Evolutionary conservation across 2,888 invertebrate species (phyloP).

Genomic region (Acleris emargana): DNA sequence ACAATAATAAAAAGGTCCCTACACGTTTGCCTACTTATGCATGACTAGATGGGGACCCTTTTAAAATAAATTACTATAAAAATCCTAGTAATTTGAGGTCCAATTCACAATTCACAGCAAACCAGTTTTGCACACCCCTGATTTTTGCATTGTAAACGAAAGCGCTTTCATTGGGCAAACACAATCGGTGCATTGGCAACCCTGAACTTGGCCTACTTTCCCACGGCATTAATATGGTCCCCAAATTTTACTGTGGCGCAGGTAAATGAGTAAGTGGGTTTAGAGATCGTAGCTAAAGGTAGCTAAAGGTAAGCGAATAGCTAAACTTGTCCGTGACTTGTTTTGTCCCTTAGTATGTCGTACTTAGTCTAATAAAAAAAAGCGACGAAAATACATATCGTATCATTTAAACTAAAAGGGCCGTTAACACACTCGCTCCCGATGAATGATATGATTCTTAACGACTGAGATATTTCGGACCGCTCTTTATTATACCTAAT

Average conservation of each 20-base stretch:
- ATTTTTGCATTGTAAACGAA: slow-evolving; percentile 49
- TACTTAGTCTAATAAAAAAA: no score
- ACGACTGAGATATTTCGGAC: no score
- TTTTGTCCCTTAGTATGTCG: no score
- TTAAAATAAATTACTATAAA: slow-evolving; percentile 38
- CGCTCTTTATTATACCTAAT: no score
- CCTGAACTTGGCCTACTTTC: slow-evolving; percentile 80
- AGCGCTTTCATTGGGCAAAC: slow-evolving; percentile 42
- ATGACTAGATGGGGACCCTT: slow-evolving; percentile 42
- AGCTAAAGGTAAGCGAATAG: no score
- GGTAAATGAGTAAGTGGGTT: background rate
- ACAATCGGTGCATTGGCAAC: slow-evolving; percentile 56
- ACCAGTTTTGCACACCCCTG: slow-evolving; percentile 54
- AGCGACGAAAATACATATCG: no score
- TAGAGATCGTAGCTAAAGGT: no score
- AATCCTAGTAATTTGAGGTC: slow-evolving; percentile 51
- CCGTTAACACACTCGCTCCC: no score
- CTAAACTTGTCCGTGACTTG: no score
- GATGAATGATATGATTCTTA: no score
- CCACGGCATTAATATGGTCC: slow-evolving; percentile 54
- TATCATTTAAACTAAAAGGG: no score
- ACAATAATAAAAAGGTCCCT: slow-evolving; percentile 29
- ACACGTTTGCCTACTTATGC: slow-evolving; percentile 37
- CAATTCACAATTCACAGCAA: slow-evolving; percentile 45
- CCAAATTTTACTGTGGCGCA: background rate